Base-by-base conservation (phyloP, 2,888 invertebrate genomes). In the Sesia apiformis region DNA sequence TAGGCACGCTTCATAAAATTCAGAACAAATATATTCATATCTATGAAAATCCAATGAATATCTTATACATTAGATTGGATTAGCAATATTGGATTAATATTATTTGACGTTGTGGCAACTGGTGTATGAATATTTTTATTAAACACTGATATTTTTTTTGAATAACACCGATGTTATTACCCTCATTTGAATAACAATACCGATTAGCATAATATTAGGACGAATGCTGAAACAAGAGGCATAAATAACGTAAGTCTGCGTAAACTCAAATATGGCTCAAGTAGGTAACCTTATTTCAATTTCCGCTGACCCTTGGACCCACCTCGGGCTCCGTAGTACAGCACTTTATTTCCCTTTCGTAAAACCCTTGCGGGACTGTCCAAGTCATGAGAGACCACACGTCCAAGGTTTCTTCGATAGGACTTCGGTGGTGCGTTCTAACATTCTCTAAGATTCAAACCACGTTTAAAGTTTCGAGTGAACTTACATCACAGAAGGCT, bases 281-380 rank as follows among this genome's bases (percentile, higher is more conserved):
- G 67, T 70, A 66, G 72, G 73, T 70, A 64, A 70, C 72, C 72
- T 72, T 75, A 74, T 76, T 78, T 76, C 75, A 77, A 78, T 79
- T 76, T 76, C 69, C 73, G 70, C 70, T 76, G 78, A 78, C 76
- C 76, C 72, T 55, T 55, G 63, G 60, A 58, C 57, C 57, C 60
- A 63, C 64, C 66, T 60, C 61, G 61, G 59, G 58, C 60, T 40
- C 40, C 61, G 54, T 55, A 60, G 62, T 64, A 64, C 65, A 68
- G 63, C 73, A 74, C 72, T 78, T 78, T 76, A 76, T 78, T 70
- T 74, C 66, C 70, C 61, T 68, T 67, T 61, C 63, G 62, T 55
- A 55, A 61, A 69, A 65, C 72, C 74, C 68, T 70, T 63, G 43
- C 39, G 41, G 38, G 40, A 55, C 56, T 63, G 65, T 53, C 4